Evolutionary conservation across 2,797 vertebrate genomes (phyloP).

Genomic region (Scomberomorus guttatus): DNA sequence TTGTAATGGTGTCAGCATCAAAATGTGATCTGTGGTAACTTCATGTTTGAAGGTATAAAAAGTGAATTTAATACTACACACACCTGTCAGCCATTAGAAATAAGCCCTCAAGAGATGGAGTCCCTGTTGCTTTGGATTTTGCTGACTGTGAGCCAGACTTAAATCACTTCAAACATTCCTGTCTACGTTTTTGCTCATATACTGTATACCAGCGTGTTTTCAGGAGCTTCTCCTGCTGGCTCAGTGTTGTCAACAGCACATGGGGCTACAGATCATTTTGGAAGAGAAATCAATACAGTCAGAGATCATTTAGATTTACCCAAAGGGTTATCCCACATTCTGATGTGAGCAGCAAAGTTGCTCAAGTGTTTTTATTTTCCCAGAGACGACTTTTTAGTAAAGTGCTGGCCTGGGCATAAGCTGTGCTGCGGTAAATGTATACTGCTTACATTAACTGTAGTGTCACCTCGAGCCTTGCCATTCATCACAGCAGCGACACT

Average conservation of each 20-base stretch:
- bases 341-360: slow-evolving; percentile 19
- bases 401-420: slow-evolving; percentile 30
- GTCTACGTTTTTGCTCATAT: slow-evolving; percentile 22
- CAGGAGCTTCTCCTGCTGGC: slow-evolving; percentile 22
- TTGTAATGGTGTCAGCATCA: not conserved
- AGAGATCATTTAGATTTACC: slow-evolving; percentile 10
- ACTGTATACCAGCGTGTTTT: slow-evolving; percentile 18
- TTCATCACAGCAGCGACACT: slow-evolving; percentile 52
- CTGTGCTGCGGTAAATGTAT: slow-evolving; percentile 34
- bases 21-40: slow-evolving; percentile 27
- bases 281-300: slow-evolving; percentile 21
- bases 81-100: slow-evolving; percentile 49
- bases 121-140: slow-evolving; percentile 47
- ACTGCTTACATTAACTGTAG: slow-evolving; percentile 50
- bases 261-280: slow-evolving; percentile 31
- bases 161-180: slow-evolving; percentile 58
- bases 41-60: slow-evolving; percentile 40
- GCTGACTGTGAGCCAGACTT: slow-evolving; percentile 55
- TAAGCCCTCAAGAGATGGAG: slow-evolving; percentile 39
- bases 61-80: slow-evolving; percentile 50
- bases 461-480: slow-evolving; percentile 42
- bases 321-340: not conserved
- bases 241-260: slow-evolving; percentile 25
- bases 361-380: slow-evolving; percentile 1
- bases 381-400: slow-evolving; percentile 25